Conservation (phyloP, 2,888 invertebrate species). For the Melolontha melolontha region DNA sequence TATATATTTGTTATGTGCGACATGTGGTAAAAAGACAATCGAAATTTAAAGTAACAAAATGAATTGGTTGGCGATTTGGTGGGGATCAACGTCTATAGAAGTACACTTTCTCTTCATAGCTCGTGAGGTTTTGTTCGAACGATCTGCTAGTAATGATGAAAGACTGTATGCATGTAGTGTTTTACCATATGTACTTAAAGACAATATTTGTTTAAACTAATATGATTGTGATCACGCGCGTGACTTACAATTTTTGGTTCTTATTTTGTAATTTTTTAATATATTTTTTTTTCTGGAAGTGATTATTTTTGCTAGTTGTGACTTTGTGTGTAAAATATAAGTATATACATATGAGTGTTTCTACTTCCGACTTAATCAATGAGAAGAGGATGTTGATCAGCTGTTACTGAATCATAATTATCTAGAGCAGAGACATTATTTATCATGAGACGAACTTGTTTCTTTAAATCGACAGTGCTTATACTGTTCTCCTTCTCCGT, state of each 20-base stretch:
- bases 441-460: too few relatives aligned
- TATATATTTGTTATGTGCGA: not conserved
- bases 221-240: too few relatives aligned
- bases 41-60: slow-evolving; percentile 36
- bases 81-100: slow-evolving; percentile 49
- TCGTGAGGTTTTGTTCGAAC: slow-evolving; percentile 41
- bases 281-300: not conserved
- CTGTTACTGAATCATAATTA: slow-evolving; percentile 32
- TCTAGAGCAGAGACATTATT: slow-evolving; percentile 4
- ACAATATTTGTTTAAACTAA: too few relatives aligned
- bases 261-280: not conserved
- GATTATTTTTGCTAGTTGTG: not conserved
- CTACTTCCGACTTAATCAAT: slow-evolving; percentile 33
- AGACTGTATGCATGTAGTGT: slow-evolving; percentile 28
- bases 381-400: slow-evolving; percentile 45
- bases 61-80: slow-evolving; percentile 35
- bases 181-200: not conserved
- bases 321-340: not conserved
- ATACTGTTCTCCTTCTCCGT: too few relatives aligned
- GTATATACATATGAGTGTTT: not conserved
- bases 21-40: slow-evolving; percentile 26
- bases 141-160: slow-evolving; percentile 39
- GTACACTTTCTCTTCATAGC: slow-evolving; percentile 49
- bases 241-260: too few relatives aligned
- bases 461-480: too few relatives aligned